These are phyloP conservation scores for Porites lutea DNA, from an alignment of 64 coral and sea anemone genomes.

Conservation along the genomic window DNA sequence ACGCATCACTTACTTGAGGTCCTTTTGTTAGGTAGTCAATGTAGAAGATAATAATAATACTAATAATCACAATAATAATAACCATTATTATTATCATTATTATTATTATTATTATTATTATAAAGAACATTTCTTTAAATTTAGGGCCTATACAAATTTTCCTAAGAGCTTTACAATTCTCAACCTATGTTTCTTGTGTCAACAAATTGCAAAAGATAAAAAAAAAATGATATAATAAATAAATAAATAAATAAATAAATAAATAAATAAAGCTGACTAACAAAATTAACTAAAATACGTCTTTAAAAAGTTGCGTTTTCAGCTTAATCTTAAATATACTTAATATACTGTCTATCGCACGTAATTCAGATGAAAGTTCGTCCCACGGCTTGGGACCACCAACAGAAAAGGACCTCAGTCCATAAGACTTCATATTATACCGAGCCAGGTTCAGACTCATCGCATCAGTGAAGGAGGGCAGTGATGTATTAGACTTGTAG, in stretches of 20 bases:
- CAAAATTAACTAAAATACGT: too few relatives aligned
- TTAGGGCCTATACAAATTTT: too few relatives aligned
- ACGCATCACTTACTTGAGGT: not conserved
- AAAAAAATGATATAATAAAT: not conserved
- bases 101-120: too few relatives aligned
- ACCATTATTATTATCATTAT: too few relatives aligned
- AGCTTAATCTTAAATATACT: not conserved
- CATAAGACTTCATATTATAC: slow-evolving; percentile 1
- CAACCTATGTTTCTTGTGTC: not conserved
- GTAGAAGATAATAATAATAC: not conserved
- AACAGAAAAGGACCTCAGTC: not conserved
- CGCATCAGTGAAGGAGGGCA: not conserved
- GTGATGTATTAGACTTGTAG: not conserved
- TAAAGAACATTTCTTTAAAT: too few relatives aligned
- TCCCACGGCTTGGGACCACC: too few relatives aligned
- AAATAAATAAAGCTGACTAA: not conserved
- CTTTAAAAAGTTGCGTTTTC: too few relatives aligned
- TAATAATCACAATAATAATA: too few relatives aligned
- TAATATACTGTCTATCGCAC: not conserved
- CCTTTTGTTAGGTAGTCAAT: slow-evolving; percentile 9
- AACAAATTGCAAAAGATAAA: not conserved
- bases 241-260: slow-evolving; percentile 11
- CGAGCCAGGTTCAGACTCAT: not conserved
- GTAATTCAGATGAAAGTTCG: too few relatives aligned
- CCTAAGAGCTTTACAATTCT: too few relatives aligned